Evolutionary conservation across 2,888 invertebrate genomes (phyloP).

Genomic region (Perdita meconis): DNA sequence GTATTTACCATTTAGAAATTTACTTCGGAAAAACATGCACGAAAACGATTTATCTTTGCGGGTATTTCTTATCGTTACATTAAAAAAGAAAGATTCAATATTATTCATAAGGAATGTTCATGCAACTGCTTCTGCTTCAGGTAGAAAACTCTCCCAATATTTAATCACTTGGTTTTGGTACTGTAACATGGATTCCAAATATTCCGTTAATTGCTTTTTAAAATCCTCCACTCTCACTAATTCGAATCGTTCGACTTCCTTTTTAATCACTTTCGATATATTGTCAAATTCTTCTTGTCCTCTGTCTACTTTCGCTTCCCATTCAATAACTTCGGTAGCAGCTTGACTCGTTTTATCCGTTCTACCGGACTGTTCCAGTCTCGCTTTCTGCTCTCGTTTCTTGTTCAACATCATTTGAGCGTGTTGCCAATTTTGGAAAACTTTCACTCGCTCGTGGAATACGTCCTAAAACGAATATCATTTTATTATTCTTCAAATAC

Average conservation of each 20-base stretch:
- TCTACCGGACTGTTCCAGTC: slow-evolving; percentile 95
- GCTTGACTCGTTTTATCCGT: slow-evolving; percentile 95
- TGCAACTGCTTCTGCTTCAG: slow-evolving; percentile 96
- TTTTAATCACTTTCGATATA: slow-evolving; percentile 96
- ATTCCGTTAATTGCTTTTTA: slow-evolving; percentile 94
- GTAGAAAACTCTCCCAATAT: slow-evolving; percentile 98
- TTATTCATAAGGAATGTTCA: slow-evolving; percentile 85
- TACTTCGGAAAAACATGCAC: slow-evolving; percentile 46
- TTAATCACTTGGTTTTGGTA: slow-evolving; percentile 97
- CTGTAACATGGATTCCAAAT: slow-evolving; percentile 96
- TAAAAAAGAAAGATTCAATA: slow-evolving; percentile 40
- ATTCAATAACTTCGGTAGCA: slow-evolving; percentile 96
- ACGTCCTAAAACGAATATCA: slow-evolving; percentile 85
- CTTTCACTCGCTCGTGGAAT: slow-evolving; percentile 90
- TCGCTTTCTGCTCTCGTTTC: slow-evolving; percentile 96
- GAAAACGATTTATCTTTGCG: slow-evolving; percentile 29
- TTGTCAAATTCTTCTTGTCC: slow-evolving; percentile 98
- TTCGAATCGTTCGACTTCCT: slow-evolving; percentile 97
- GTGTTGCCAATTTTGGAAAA: slow-evolving; percentile 99
- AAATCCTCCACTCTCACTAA: slow-evolving; percentile 94
- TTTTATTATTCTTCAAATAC: no score
- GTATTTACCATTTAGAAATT: slow-evolving; percentile 38
- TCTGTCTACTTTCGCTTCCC: slow-evolving; percentile 98
- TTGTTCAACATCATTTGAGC: slow-evolving; percentile 97
- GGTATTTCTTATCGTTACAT: slow-evolving; percentile 43